These are phyloP conservation scores for Eugnorisma glareosa DNA, from an alignment of 2,888 invertebrate genomes.

Conservation along the genomic window DNA sequence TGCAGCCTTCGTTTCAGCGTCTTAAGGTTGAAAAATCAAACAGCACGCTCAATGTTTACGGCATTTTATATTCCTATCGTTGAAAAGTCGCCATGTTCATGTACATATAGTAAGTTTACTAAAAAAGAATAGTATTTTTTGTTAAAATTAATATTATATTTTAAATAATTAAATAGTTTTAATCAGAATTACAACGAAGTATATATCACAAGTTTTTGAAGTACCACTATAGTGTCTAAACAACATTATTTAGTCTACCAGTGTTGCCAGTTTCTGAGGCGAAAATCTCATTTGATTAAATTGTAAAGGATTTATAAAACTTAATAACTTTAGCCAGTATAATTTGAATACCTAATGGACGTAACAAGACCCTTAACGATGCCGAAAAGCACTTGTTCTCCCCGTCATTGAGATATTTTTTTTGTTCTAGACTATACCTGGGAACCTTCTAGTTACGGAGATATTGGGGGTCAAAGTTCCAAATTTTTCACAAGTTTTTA, in stretches of 20 bases:
- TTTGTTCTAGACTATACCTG: too few species aligned
- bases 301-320: neutral
- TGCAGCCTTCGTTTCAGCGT: neutral
- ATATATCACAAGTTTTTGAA: conserved; percentile 39
- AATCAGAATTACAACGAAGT: conserved; percentile 54
- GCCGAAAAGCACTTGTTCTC: too few species aligned
- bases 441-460: too few species aligned
- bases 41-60: neutral
- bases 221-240: conserved; percentile 17
- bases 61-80: neutral
- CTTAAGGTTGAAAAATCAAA: neutral
- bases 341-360: neutral
- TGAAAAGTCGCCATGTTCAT: conserved; percentile 44
- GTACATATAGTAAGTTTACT: conserved; percentile 47
- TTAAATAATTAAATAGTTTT: conserved; percentile 18
- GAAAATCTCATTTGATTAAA: too few species aligned
- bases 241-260: neutral
- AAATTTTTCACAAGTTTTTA: too few species aligned
- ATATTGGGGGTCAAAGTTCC: too few species aligned
- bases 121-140: conserved; percentile 41
- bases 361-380: neutral
- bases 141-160: conserved; percentile 34
- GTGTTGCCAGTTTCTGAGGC: neutral
- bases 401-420: too few species aligned
- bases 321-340: too few species aligned